These are phyloP conservation scores for Erpetoichthys calabaricus DNA, from an alignment of 2,797 vertebrate species.

Conservation along the genomic window DNA sequence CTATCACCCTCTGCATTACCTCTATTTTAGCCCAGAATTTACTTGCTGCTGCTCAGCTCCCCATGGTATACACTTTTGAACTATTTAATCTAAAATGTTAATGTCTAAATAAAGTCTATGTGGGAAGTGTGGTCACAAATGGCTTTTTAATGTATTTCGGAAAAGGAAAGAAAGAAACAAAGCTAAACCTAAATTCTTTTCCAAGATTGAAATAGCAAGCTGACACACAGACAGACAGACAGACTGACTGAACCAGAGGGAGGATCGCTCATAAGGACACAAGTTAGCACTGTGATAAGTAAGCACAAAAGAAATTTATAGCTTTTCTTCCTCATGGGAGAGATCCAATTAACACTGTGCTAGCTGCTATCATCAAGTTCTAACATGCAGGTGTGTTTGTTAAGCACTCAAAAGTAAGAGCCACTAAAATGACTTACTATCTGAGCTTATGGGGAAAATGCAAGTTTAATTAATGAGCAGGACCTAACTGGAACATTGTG, in stretches of 20 bases:
- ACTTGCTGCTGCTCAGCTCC: slow-evolving; percentile 15
- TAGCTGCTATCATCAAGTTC: slow-evolving; percentile 19
- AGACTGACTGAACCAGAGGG: too few species aligned
- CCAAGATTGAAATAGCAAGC: too few species aligned
- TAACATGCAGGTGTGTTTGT: slow-evolving; percentile 15
- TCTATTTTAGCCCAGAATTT: slow-evolving; percentile 19
- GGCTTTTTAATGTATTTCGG: too few species aligned
- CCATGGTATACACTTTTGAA: slow-evolving; percentile 23
- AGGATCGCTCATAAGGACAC: too few species aligned
- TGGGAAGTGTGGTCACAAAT: background rate
- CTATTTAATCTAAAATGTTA: slow-evolving; percentile 28
- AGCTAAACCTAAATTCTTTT: too few species aligned
- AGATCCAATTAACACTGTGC: slow-evolving; percentile 32
- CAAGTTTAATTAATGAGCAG: too few species aligned
- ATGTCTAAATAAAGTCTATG: slow-evolving; percentile 22
- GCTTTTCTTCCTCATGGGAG: slow-evolving; percentile 20
- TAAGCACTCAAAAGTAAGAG: background rate
- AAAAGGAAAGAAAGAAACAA: too few species aligned
- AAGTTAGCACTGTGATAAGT: background rate
- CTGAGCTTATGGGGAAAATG: background rate
- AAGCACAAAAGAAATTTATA: slow-evolving; percentile 9
- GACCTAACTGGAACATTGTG: too few species aligned
- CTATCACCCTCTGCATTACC: slow-evolving; percentile 4
- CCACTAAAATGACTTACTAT: background rate
- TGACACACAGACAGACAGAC: too few species aligned